phyloP scores from a whole-genome alignment of 2,888 invertebrate genomes.

The Eulithis prunata region DNA sequence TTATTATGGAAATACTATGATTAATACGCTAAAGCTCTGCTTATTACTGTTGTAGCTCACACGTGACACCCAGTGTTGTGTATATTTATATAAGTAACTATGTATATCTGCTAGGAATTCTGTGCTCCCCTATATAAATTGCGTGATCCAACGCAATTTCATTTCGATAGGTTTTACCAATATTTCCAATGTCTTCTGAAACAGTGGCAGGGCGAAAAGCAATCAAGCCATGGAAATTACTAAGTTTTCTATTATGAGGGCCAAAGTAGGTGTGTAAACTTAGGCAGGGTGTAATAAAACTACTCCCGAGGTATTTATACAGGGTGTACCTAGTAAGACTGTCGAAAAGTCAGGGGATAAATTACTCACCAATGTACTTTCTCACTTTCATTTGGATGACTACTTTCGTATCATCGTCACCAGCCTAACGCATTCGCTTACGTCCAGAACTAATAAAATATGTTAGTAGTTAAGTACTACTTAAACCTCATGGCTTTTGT shows the following conservation, averaged over 20 bases:
- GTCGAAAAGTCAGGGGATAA: too few species aligned
- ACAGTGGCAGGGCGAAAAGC: conserved; percentile 10
- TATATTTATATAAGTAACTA: neutral
- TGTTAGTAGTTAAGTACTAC: neutral
- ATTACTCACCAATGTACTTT: too few species aligned
- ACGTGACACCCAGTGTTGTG: neutral
- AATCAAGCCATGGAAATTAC: conserved; percentile 19
- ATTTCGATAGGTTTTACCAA: conserved; percentile 9
- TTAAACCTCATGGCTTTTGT: conserved; percentile 28
- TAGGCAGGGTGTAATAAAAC: too few species aligned
- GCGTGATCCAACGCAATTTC: conserved; percentile 21
- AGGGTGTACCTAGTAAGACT: too few species aligned
- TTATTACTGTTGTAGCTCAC: too few species aligned
- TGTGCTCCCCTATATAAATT: conserved; percentile 5
- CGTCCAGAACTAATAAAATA: conserved; percentile 10
- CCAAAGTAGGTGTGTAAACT: neutral
- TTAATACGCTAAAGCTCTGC: too few species aligned
- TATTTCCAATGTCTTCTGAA: conserved; percentile 15
- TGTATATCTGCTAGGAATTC: neutral
- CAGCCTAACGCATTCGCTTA: conserved; percentile 2
- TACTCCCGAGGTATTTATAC: too few species aligned
- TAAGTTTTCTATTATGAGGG: conserved; percentile 5
- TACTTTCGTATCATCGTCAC: neutral
- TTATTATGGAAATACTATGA: too few species aligned
- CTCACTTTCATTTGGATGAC: too few species aligned